A percentile compares a stretch with the other conserved stretches of the same genome.
Conservation (phyloP, 2,888 invertebrate genomes). For the Acronicta aceris region DNA sequence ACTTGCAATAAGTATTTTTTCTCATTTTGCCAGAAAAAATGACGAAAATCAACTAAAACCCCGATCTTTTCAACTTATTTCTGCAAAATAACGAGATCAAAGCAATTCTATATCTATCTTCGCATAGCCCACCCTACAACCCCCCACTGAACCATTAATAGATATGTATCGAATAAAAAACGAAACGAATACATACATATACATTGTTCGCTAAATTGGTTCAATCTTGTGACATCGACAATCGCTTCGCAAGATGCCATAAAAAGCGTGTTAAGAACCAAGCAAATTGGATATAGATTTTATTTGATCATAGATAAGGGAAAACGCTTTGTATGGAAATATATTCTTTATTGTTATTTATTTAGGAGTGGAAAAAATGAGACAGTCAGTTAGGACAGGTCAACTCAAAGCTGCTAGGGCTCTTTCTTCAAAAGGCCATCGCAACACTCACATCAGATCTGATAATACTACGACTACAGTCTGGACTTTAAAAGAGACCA, state of each 20-base stretch:
- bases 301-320: constrained; percentile 51
- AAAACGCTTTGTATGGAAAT: constrained; percentile 41
- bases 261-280: constrained; percentile 57
- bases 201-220: constrained; percentile 61
- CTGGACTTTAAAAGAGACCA: too few relatives aligned
- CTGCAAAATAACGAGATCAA: background rate
- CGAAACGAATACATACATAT: constrained; percentile 38
- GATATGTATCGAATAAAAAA: constrained; percentile 72
- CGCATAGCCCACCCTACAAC: background rate
- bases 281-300: constrained; percentile 54
- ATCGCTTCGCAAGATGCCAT: constrained; percentile 54
- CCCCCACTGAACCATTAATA: constrained; percentile 42
- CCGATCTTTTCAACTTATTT: too few relatives aligned
- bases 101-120: background rate
- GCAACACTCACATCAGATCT: too few relatives aligned
- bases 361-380: too few relatives aligned
- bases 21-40: too few relatives aligned
- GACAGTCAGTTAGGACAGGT: too few relatives aligned
- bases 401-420: too few relatives aligned
- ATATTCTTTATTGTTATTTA: background rate
- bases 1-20: too few relatives aligned
- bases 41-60: too few relatives aligned
- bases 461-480: too few relatives aligned
- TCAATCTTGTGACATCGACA: constrained; percentile 62
- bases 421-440: too few relatives aligned